Conservation (phyloP, 2,797 vertebrate genomes). For the Enteromius treurensis region DNA sequence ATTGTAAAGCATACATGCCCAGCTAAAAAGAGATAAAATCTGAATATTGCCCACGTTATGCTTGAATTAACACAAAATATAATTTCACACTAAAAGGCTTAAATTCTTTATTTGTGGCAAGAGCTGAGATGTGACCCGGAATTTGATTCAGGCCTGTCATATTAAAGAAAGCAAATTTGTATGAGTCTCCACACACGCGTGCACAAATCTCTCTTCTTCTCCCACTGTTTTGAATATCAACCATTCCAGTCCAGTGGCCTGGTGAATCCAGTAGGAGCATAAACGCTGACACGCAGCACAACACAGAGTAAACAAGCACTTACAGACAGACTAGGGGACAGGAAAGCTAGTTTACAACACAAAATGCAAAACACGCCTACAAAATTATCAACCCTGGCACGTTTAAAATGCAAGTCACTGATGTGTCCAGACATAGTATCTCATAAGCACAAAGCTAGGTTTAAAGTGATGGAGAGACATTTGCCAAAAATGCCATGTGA, state of each 20-base stretch:
- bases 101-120: slow-evolving; percentile 6
- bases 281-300: slow-evolving; percentile 3
- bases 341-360: slow-evolving; percentile 1
- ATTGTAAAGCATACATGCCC: background rate
- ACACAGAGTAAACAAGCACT: slow-evolving; percentile 30
- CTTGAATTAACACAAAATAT: slow-evolving; percentile 8
- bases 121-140: slow-evolving; percentile 10
- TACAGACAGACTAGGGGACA: background rate
- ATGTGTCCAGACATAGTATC: background rate
- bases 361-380: slow-evolving; percentile 11
- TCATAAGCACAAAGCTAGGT: background rate
- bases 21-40: background rate
- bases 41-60: slow-evolving; percentile 13
- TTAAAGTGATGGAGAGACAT: background rate
- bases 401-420: slow-evolving; percentile 14
- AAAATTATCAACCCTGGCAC: background rate
- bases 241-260: slow-evolving; percentile 30
- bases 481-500: slow-evolving; percentile 13
- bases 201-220: slow-evolving; percentile 19
- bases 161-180: slow-evolving; percentile 39
- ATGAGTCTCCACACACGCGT: slow-evolving; percentile 6
- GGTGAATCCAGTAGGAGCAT: slow-evolving; percentile 13
- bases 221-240: slow-evolving; percentile 28
- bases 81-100: background rate
- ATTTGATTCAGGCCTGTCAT: slow-evolving; percentile 27